Evolutionary conservation across 2,797 vertebrate genomes (phyloP).

Genomic region (Heteromormyrus szaboi): DNA sequence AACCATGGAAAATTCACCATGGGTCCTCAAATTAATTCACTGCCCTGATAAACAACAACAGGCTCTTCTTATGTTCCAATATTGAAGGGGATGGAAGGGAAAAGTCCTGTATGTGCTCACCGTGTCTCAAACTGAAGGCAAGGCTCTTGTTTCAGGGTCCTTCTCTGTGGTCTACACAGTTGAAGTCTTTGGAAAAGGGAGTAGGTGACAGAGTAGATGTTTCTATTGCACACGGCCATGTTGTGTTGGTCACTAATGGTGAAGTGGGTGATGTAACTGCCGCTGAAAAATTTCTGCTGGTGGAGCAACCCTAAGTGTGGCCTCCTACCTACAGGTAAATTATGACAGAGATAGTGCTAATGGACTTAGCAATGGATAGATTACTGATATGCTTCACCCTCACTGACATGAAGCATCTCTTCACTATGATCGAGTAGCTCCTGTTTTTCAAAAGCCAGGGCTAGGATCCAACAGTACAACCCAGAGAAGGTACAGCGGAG

Average conservation of each 20-base stretch:
- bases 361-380: background rate
- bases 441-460: background rate
- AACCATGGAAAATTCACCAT: background rate
- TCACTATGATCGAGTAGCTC: background rate
- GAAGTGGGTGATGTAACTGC: background rate
- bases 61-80: background rate
- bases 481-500: background rate
- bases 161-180: background rate
- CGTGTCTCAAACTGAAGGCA: background rate
- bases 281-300: background rate
- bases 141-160: background rate
- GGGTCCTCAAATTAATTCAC: background rate
- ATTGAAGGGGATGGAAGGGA: background rate
- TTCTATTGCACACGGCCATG: background rate
- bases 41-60: background rate
- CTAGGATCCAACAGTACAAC: background rate
- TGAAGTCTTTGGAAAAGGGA: background rate
- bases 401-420: background rate
- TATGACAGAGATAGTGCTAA: background rate
- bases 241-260: background rate
- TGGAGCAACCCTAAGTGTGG: background rate
- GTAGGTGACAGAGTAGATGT: background rate
- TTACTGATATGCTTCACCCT: background rate
- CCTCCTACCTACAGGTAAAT: background rate
- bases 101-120: background rate